phyloP scores from a whole-genome alignment of 2,113 vertebrate species.

The Clarias magur region DNA sequence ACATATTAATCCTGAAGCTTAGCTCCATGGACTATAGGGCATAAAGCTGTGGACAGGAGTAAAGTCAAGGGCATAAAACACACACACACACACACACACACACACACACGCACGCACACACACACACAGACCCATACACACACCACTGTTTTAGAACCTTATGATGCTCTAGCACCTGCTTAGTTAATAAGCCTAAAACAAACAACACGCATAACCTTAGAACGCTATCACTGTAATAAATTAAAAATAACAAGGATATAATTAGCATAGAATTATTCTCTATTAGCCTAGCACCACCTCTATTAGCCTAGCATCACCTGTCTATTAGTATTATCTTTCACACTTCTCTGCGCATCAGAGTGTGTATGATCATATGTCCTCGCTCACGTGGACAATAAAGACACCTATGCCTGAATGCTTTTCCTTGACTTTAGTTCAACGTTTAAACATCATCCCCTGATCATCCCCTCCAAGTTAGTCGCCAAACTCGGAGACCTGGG shows the following conservation, averaged over 20 bases:
- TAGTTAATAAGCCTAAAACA: background rate
- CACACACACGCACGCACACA: background rate
- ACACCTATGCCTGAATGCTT: too few species aligned
- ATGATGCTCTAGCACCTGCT: background rate
- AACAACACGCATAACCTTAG: background rate
- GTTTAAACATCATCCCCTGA: too few species aligned
- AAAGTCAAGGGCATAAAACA: background rate
- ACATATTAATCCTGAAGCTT: constrained; percentile 1
- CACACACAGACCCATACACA: background rate
- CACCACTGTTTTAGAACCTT: background rate
- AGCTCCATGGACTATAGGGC: background rate
- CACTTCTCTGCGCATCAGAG: too few species aligned
- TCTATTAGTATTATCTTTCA: too few species aligned
- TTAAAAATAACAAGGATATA: background rate
- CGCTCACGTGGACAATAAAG: too few species aligned
- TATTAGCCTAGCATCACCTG: background rate
- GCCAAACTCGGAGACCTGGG: too few species aligned
- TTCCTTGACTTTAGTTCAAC: too few species aligned
- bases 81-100: background rate
- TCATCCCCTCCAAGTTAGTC: too few species aligned
- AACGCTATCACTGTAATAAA: background rate
- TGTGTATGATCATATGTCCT: too few species aligned
- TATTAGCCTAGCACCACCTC: background rate
- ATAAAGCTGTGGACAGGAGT: constrained; percentile 9
- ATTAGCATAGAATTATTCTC: background rate